Percentiles rank a stretch among this genome's conserved stretches.
Conservation (phyloP, 2,888 invertebrate species). For the Stictocephala bisonia region DNA sequence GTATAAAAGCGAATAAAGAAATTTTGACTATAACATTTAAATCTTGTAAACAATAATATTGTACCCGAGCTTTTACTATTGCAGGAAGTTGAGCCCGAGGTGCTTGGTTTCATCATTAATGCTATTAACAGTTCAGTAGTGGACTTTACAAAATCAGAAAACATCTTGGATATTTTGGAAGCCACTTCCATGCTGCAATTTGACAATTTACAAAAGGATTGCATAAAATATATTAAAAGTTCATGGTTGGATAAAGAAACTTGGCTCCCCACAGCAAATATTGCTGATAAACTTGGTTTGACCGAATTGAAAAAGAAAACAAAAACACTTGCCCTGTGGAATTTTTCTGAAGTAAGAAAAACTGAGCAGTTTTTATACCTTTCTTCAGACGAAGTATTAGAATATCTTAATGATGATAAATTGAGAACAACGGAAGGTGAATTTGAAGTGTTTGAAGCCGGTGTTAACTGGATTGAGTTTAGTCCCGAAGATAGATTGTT, state of each 20-base stretch:
- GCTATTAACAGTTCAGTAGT: conserved; percentile 14
- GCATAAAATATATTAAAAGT: conserved; percentile 39
- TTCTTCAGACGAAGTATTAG: conserved; percentile 15
- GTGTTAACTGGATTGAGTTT: conserved; percentile 43
- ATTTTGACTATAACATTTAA: no score
- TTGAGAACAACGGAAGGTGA: conserved; percentile 35
- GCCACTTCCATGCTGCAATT: conserved; percentile 46
- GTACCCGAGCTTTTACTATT: no score
- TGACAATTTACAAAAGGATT: conserved; percentile 29
- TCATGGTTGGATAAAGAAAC: conserved; percentile 45
- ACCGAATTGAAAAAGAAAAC: conserved; percentile 40
- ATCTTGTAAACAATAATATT: no score
- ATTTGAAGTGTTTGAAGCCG: conserved; percentile 50
- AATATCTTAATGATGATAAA: conserved; percentile 37
- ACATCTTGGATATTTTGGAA: conserved; percentile 43
- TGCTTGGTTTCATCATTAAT: conserved; percentile 23
- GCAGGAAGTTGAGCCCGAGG: conserved; percentile 44
- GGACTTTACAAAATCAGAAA: conserved; percentile 41
- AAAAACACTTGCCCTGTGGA: conserved; percentile 43
- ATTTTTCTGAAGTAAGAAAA: conserved; percentile 38
- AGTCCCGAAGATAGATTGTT: conserved; percentile 44
- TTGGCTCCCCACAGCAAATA: conserved; percentile 18
- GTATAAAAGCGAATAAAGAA: no score
- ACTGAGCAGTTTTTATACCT: conserved; percentile 43
- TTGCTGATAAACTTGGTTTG: conserved; percentile 42